These are phyloP conservation scores for Pipistrellus pygmaeus DNA, from an alignment of 2,797 vertebrate species.

Conservation along the genomic window DNA sequence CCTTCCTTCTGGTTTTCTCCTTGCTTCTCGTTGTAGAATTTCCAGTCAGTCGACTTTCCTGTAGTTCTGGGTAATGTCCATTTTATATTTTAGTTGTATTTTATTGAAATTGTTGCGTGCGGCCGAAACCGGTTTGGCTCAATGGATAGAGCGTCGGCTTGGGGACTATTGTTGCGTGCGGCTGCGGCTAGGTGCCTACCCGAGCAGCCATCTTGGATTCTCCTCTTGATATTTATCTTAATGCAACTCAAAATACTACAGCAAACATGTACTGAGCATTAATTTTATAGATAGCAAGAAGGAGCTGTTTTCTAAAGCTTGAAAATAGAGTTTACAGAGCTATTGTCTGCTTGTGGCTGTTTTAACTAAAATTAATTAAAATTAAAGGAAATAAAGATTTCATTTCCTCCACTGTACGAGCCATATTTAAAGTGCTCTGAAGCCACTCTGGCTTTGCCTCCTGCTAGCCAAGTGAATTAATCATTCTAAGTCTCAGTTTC, in stretches of 20 bases:
- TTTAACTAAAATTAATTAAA: slow-evolving; percentile 47
- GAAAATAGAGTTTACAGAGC: neutral
- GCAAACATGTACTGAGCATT: neutral
- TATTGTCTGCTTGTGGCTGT: neutral
- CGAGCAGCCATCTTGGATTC: too few relatives aligned
- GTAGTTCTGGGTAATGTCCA: too few relatives aligned
- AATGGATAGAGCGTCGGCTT: too few relatives aligned
- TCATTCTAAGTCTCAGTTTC: neutral
- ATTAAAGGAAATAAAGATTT: slow-evolving; percentile 25
- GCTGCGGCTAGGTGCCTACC: too few relatives aligned
- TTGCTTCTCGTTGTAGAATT: too few relatives aligned
- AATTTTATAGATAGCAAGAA: neutral
- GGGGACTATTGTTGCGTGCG: too few relatives aligned
- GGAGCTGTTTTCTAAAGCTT: neutral
- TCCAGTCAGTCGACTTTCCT: too few relatives aligned
- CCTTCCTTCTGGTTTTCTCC: too few relatives aligned
- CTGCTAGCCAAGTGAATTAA: neutral
- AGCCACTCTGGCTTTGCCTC: neutral
- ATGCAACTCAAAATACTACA: neutral
- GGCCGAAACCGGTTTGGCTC: too few relatives aligned
- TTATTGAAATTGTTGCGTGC: too few relatives aligned
- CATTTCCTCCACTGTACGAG: neutral
- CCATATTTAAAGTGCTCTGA: neutral
- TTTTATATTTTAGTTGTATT: too few relatives aligned
- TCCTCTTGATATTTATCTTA: neutral